phyloP scores from a whole-genome alignment of 2,888 invertebrate species.

The Habroteleia sp. region DNA sequence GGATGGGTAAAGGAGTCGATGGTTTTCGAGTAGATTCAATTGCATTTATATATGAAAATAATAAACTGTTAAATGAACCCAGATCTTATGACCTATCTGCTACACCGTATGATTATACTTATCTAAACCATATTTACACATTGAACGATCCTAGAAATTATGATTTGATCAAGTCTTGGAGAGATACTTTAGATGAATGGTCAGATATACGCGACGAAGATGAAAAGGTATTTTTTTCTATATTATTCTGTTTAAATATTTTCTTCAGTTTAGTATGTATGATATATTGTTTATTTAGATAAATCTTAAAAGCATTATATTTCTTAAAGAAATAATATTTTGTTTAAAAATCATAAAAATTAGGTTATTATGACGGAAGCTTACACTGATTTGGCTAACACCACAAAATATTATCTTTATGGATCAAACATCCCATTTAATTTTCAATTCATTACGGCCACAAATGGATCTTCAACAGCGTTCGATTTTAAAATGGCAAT shows the following conservation, averaged over 20 bases:
- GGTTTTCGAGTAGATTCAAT: conserved; percentile 84
- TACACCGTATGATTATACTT: conserved; percentile 70
- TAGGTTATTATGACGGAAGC: conserved; percentile 86
- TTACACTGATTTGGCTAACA: conserved; percentile 82
- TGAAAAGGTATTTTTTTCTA: too few relatives aligned
- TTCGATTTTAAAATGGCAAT: conserved; percentile 70
- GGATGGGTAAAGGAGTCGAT: conserved; percentile 84
- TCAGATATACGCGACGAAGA: too few relatives aligned
- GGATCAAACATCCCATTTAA: conserved; percentile 83
- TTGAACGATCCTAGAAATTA: conserved; percentile 74
- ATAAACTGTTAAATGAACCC: conserved; percentile 73
- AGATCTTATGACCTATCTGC: conserved; percentile 63
- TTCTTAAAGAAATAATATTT: too few relatives aligned
- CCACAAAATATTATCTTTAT: conserved; percentile 81
- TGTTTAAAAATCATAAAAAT: too few relatives aligned
- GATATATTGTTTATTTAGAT: too few relatives aligned
- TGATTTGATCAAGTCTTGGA: conserved; percentile 82
- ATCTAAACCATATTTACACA: conserved; percentile 78
- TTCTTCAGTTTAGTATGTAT: too few relatives aligned
- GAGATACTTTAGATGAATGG: conserved; percentile 81
- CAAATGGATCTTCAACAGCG: conserved; percentile 81
- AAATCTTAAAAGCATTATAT: too few relatives aligned
- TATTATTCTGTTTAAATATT: too few relatives aligned
- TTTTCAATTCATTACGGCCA: conserved; percentile 84
- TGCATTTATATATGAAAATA: conserved; percentile 74